Conservation (phyloP, 2,888 invertebrate genomes). For the Ochropleura leucogaster region DNA sequence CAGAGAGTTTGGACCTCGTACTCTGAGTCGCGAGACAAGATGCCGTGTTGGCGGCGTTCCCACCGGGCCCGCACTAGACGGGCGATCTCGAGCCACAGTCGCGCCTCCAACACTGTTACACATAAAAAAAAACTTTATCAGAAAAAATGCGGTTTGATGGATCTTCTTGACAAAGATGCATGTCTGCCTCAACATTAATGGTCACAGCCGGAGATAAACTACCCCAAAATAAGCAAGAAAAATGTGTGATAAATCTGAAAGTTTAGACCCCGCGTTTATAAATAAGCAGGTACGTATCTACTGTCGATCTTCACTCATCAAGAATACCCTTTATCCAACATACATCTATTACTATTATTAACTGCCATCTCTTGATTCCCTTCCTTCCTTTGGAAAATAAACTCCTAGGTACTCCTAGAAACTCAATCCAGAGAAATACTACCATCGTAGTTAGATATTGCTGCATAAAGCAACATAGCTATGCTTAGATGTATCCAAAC, state of each 20-base stretch:
- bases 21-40: conserved; percentile 58
- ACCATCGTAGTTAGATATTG: not conserved
- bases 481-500: not conserved
- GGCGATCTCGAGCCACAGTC: conserved; percentile 83
- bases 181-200: no score
- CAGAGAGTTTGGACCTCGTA: conserved; percentile 82
- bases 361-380: not conserved
- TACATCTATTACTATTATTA: not conserved
- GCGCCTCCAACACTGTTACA: conserved; percentile 76
- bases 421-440: not conserved
- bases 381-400: not conserved
- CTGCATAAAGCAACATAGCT: not conserved
- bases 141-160: not conserved
- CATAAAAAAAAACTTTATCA: not conserved
- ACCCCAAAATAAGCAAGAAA: not conserved
- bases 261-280: not conserved
- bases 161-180: no score
- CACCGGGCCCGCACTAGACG: conserved; percentile 80
- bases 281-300: not conserved
- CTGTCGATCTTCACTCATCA: not conserved
- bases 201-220: no score
- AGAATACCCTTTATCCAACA: not conserved
- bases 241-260: not conserved
- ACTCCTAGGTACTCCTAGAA: not conserved
- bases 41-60: conserved; percentile 74